Evolutionary conservation across 2,797 vertebrate genomes (phyloP).

Genomic region (Steatocranus sp.): DNA sequence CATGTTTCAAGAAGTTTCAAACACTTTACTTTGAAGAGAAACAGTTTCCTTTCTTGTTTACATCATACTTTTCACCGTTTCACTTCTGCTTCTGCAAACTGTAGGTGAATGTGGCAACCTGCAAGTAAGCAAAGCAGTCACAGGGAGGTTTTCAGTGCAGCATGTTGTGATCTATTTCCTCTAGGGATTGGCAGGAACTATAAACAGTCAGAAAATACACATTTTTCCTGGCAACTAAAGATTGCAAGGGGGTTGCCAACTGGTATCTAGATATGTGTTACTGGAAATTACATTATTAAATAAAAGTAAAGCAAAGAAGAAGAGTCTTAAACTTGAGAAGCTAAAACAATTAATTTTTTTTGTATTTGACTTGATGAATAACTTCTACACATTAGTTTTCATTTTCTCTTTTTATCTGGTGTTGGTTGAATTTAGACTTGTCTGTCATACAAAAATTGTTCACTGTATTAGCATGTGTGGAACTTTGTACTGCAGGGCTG

Average conservation of each 20-base stretch:
- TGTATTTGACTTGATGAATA: neutral
- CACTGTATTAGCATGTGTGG: neutral
- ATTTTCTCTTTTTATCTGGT: neutral
- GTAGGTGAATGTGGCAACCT: neutral
- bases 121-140: neutral
- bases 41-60: neutral
- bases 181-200: neutral
- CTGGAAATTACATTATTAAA: neutral
- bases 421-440: neutral
- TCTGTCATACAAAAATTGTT: neutral
- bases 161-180: neutral
- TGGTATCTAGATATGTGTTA: neutral
- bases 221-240: neutral
- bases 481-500: neutral
- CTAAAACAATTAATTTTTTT: neutral
- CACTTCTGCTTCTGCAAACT: neutral
- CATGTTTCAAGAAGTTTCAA: neutral
- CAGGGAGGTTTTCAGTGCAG: neutral
- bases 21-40: neutral
- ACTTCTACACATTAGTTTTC: neutral
- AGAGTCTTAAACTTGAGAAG: neutral
- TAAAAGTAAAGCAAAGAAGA: neutral
- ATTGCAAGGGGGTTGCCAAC: neutral
- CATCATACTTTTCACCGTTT: neutral
- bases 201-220: neutral